Conservation (phyloP, 2,888 invertebrate genomes). For the Phalera bucephala region DNA sequence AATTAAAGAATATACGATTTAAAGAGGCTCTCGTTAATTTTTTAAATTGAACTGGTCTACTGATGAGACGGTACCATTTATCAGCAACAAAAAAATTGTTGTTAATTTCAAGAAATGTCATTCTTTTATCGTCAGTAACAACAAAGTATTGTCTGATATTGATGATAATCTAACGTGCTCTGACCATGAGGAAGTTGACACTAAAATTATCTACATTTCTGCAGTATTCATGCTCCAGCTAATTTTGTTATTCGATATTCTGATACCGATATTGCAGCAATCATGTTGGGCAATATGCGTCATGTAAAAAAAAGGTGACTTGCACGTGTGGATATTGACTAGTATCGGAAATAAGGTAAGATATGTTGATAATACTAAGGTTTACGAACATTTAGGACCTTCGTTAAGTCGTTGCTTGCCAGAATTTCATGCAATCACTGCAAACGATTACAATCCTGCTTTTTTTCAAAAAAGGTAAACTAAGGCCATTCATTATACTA, state of each 20-base stretch:
- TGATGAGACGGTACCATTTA: conserved; percentile 6
- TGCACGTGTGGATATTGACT: too few relatives aligned
- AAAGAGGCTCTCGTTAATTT: conserved; percentile 11
- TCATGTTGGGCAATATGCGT: too few relatives aligned
- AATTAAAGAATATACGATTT: conserved; percentile 9
- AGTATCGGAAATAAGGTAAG: too few relatives aligned
- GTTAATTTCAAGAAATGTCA: conserved; percentile 4
- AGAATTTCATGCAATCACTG: too few relatives aligned
- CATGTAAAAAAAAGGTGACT: too few relatives aligned
- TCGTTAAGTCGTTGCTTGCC: too few relatives aligned
- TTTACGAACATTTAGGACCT: too few relatives aligned
- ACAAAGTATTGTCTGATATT: conserved; percentile 1
- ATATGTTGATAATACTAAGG: too few relatives aligned
- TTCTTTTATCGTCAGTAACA: conserved; percentile 3
- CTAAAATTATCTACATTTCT: background rate
- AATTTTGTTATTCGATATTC: background rate
- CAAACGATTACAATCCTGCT: too few relatives aligned
- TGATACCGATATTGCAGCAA: too few relatives aligned
- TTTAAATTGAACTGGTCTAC: conserved; percentile 6
- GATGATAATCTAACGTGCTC: background rate
- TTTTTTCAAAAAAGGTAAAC: too few relatives aligned
- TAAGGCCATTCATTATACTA: too few relatives aligned
- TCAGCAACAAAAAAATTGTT: conserved; percentile 2
- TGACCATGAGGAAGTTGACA: background rate
- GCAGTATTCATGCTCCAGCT: background rate